Evolutionary conservation across 2,888 invertebrate species (phyloP), one percentile per base, ranked within the genome.

Genomic region (Escarpia spicata): DNA sequence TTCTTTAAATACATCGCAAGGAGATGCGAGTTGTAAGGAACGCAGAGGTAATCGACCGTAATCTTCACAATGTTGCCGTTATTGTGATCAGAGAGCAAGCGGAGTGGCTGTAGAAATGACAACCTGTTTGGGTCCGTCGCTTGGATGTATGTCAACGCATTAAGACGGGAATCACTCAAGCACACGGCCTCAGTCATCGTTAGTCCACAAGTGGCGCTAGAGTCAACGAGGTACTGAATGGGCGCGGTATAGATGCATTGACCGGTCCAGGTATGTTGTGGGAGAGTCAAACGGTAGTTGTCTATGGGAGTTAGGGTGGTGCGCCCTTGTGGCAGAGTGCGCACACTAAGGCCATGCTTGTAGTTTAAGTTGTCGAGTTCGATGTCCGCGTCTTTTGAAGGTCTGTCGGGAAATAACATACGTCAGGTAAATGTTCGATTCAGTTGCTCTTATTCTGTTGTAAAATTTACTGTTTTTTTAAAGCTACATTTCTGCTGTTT

Each of bases 191-290:
- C 90, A 12, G 95, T 94, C 92, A 95, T 92, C 10, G 92, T 91
- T 58, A 94, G 93, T 9, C 94, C 93, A 93, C 96, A 96, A 43
- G 94, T 92, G 26, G 94, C 93, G 37, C 94, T 93, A 0, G 94
- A 43, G 91, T 96, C 95, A 8, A 92, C 93, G 52, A 96, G 94
- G 93, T 94, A 96, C 2, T 93, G 94, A 8, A 96, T 95, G 10
- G 96, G 96, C 6, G 95, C 94, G 0, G 95, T 94, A 6, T 93
- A 93, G 2, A 95, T 93, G 92, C 96, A 96, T 60, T 94, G 93
- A 26, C 96, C 96, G 26, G 94, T 93, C 15, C 95, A 92, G 1
- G 94, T 93, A 6, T 94, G 93, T 93, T 95, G 95, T 0, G 96
- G 95, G 3, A 96, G 94, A 6, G 95, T 93, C 1, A 96, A 94